Evolutionary conservation across 92 coral and sea anemone genomes (phyloP), one percentile per base, ranked within the genome.

Genomic region (Epizoanthus illoricatus): DNA sequence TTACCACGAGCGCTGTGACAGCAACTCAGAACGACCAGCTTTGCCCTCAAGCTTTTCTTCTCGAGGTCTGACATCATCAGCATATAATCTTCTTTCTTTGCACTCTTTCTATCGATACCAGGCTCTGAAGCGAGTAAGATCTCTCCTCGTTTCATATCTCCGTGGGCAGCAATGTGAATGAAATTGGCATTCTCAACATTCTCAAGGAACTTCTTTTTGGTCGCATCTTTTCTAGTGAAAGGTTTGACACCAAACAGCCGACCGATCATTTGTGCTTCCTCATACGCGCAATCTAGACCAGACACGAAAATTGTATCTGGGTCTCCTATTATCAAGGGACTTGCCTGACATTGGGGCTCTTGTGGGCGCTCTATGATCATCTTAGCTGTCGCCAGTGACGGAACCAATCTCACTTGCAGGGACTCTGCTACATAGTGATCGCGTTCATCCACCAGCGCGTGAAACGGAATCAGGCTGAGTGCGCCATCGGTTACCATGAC

Each of bases 141-240:
- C 65, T 85, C 88, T 17, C 88, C 88, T 4, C 73, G 63, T 71
- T 17, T 58, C 80, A 85, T 79, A 2, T 70, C 65, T 17, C 88
- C 88, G 28, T 85, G 88, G 3, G 88, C 88, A 19, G 88, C 88
- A 56, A 85, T 76, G 73, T 85, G 88, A 28, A 85, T 61, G 4
- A 85, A 20, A 3, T 74, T 61, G 68, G 76, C 88, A 42, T 45
- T 33, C 12, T 75, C 59, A 40, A 85, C 49, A 19, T 71, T 36
- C 20, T 60, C 40, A 23, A 85, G 69, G 21, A 85, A 72, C 12
- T 62, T 70, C 10, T 85, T 24, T 12, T 85, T 85, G 4, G 88
- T 70, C 4, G 88, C 88, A 1, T 85, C 57, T 39, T 39, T 63
- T 45, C 80, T 84, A 28, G 75, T 80, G 15, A 85, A 73, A 9